Evolutionary conservation across 2,113 vertebrate genomes (phyloP).

Genomic region (Ceyx margarethae): DNA sequence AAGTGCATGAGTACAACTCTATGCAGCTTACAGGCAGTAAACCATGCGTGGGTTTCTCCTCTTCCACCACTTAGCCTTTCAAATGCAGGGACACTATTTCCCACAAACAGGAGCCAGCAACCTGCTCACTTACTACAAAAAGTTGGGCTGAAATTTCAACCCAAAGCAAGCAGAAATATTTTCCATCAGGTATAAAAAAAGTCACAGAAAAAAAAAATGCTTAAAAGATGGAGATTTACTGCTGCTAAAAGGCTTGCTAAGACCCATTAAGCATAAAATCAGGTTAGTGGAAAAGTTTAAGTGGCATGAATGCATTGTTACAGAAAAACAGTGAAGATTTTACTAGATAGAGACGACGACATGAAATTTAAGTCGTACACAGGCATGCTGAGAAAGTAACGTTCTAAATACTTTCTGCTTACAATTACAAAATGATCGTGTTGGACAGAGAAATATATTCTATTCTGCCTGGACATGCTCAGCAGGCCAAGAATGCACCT

Average conservation of each 20-base stretch:
- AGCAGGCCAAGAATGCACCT: slow-evolving; percentile 82
- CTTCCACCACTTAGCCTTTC: neutral
- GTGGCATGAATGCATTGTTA: slow-evolving; percentile 3
- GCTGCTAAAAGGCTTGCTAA: neutral
- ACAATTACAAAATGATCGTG: slow-evolving; percentile 67
- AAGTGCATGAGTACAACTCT: neutral
- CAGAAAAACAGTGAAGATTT: slow-evolving; percentile 56
- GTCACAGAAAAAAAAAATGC: neutral
- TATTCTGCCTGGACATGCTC: slow-evolving; percentile 72
- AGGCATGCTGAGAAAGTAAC: slow-evolving; percentile 67
- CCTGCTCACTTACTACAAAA: neutral
- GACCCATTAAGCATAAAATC: slow-evolving; percentile 1
- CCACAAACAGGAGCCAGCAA: slow-evolving; percentile 6
- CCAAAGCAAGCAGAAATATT: neutral
- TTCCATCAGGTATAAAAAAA: neutral
- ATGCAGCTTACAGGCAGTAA: neutral
- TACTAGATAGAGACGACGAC: slow-evolving; percentile 47
- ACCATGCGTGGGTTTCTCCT: neutral
- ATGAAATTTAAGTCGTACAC: slow-evolving; percentile 59
- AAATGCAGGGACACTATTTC: neutral
- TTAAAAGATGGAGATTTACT: slow-evolving; percentile 1
- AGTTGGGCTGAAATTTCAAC: slow-evolving; percentile 1
- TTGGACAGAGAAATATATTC: slow-evolving; percentile 63
- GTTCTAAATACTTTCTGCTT: slow-evolving; percentile 65
- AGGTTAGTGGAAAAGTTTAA: slow-evolving; percentile 50